phyloP scores from a whole-genome alignment of 2,888 invertebrate species.

The Alviniconcha strummeri region DNA sequence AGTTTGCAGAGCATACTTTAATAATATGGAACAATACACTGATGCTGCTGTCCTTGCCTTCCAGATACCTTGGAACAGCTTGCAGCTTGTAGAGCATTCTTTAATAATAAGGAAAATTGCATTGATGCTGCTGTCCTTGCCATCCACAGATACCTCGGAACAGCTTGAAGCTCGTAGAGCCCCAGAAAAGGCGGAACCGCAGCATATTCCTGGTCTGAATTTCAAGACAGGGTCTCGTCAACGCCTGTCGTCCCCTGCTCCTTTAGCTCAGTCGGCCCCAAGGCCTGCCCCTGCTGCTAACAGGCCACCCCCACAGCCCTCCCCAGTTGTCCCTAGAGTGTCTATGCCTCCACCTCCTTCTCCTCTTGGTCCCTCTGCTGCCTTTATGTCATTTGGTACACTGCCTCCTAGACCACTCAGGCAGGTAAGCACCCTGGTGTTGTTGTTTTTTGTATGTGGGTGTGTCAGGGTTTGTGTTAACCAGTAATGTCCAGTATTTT shows the following conservation, averaged over 20 bases:
- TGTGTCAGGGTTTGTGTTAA: neutral
- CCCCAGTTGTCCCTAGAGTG: constrained; percentile 2
- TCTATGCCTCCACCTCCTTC: constrained; percentile 3
- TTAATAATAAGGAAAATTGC: too few species aligned
- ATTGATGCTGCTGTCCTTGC: too few species aligned
- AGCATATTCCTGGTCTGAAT: constrained; percentile 52
- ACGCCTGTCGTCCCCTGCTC: constrained; percentile 23
- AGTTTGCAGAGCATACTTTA: too few species aligned
- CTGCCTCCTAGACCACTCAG: too few species aligned
- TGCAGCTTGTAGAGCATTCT: too few species aligned
- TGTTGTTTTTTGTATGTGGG: neutral
- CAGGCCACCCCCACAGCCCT: neutral
- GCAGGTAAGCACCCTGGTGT: too few species aligned
- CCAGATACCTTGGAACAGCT: too few species aligned
- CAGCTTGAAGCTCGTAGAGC: constrained; percentile 21
- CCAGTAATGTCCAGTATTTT: too few species aligned
- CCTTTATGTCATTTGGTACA: neutral
- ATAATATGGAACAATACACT: too few species aligned
- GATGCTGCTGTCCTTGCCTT: too few species aligned
- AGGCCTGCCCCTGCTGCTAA: neutral
- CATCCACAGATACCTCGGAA: constrained; percentile 23
- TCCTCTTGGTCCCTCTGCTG: neutral
- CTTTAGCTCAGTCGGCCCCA: neutral
- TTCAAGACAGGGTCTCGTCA: constrained; percentile 28
- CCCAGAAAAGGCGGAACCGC: constrained; percentile 32